Evolutionary conservation across 2,888 invertebrate genomes (phyloP).

Genomic region (Morpho achilles): DNA sequence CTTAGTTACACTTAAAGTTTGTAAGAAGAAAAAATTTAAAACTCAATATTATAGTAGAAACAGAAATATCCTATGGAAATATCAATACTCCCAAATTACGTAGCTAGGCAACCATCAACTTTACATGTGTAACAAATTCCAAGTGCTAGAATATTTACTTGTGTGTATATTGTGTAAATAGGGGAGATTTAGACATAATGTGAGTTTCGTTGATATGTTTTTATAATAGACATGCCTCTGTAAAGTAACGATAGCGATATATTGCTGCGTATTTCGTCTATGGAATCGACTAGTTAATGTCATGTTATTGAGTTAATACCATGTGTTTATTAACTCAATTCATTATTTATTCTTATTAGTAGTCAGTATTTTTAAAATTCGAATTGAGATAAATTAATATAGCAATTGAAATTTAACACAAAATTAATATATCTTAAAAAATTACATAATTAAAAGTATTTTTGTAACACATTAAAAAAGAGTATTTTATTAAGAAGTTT

Average conservation of each 20-base stretch:
- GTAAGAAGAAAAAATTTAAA: not conserved
- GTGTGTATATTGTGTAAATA: conserved; percentile 23
- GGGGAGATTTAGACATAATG: conserved; percentile 19
- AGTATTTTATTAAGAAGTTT: too few species aligned
- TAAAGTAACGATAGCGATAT: conserved; percentile 1
- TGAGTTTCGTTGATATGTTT: conserved; percentile 16
- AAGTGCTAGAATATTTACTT: conserved; percentile 8
- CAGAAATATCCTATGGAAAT: not conserved
- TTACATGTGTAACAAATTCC: conserved; percentile 1
- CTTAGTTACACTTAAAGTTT: not conserved
- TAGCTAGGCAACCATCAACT: conserved; percentile 22
- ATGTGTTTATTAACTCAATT: too few species aligned
- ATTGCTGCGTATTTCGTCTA: not conserved
- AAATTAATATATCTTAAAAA: too few species aligned
- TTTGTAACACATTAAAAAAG: too few species aligned
- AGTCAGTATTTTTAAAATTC: too few species aligned
- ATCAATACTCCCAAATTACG: conserved; percentile 24
- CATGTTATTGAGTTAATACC: too few species aligned
- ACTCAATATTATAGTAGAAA: not conserved
- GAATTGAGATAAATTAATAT: too few species aligned
- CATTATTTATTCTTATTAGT: too few species aligned
- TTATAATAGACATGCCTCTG: not conserved
- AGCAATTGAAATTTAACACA: too few species aligned
- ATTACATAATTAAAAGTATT: too few species aligned
- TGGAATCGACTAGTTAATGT: too few species aligned